These are phyloP conservation scores for Atrina japonica DNA, from an alignment of 2,888 invertebrate species.

Conservation along the genomic window DNA sequence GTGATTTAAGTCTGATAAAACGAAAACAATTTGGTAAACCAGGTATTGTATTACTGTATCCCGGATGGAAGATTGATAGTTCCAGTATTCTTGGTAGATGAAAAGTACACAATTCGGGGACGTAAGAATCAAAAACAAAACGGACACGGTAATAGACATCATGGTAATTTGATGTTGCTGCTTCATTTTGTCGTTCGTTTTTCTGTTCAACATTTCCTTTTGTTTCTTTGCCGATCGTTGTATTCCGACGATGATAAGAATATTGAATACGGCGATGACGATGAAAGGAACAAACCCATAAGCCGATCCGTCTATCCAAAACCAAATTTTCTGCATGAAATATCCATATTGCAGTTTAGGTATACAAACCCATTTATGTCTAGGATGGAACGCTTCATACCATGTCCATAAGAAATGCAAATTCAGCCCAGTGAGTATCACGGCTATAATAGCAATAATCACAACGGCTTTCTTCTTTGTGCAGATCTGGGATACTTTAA, in stretches of 20 bases:
- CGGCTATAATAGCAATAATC: constrained; percentile 47
- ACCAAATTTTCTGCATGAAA: constrained; percentile 64
- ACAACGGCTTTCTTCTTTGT: constrained; percentile 54
- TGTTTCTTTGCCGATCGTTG: constrained; percentile 48
- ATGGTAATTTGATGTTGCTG: constrained; percentile 69
- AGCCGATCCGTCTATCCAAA: constrained; percentile 67
- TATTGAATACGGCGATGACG: constrained; percentile 62
- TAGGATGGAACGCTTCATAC: constrained; percentile 44
- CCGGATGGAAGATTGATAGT: constrained; percentile 42
- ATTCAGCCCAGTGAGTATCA: constrained; percentile 57
- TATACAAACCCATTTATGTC: constrained; percentile 44
- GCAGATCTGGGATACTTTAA: constrained; percentile 63
- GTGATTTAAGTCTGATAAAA: constrained; percentile 65
- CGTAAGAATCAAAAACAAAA: constrained; percentile 65
- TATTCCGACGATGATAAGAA: constrained; percentile 64
- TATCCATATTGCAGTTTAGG: constrained; percentile 41
- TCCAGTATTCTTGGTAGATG: constrained; percentile 60
- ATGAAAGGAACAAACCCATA: constrained; percentile 65
- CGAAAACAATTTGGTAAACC: constrained; percentile 54
- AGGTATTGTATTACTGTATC: constrained; percentile 58
- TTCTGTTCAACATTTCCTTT: constrained; percentile 55
- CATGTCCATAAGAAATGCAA: constrained; percentile 57
- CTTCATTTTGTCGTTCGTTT: constrained; percentile 51
- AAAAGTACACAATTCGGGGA: constrained; percentile 69
- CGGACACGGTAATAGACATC: constrained; percentile 67